Evolutionary conservation across 2,888 invertebrate species (phyloP), one percentile per base, ranked within the genome.

Genomic region (Onchidella celtica): DNA sequence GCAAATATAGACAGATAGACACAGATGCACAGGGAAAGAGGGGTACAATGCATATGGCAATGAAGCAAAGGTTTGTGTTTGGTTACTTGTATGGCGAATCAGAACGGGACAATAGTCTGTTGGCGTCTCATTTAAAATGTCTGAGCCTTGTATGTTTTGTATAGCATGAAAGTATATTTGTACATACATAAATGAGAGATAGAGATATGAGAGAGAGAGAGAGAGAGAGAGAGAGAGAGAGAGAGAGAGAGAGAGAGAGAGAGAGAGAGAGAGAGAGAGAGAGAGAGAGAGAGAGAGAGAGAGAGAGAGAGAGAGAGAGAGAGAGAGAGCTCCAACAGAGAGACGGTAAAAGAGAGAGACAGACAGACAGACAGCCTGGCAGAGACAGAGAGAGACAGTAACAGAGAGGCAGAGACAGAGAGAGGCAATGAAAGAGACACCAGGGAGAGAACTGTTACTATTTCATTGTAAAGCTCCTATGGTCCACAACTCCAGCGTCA

Each of bases 201-300:
- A 74, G 32, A 59, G 74, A 73, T 34, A 59, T n/a, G 74, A 74
- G 40, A 74, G 74, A 74, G 59, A 74, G 59, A 61, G 40, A 74
- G 74, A 74, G 40, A 74, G 61, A 57, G 59, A 59, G 59, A 59
- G 59, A 59, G 34, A 59, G 61, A 29, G 74, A 57, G n/a, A 59
- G 3, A 34, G 74, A 74, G 61, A 59, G 6, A 59, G 59, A 32
- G 32, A 29, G 61, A 17, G 59, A 59, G 61, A n/a, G 3, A 40
- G 74, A 59, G 74, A 40, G 61, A 59, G 59, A 34, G 59, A 40
- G 40, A 59, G 61, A 29, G 34, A 40, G 29, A 59, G 61, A 74
- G 61, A 59, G 3, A 34, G 74, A 74, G 61, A 59, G 3, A 34
- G 74, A 74, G 61, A 59, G 6, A 59, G 59, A 32, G 32, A 29